These are phyloP conservation scores for Alcedo atthis DNA, from an alignment of 2,797 vertebrate genomes.

Conservation along the genomic window DNA sequence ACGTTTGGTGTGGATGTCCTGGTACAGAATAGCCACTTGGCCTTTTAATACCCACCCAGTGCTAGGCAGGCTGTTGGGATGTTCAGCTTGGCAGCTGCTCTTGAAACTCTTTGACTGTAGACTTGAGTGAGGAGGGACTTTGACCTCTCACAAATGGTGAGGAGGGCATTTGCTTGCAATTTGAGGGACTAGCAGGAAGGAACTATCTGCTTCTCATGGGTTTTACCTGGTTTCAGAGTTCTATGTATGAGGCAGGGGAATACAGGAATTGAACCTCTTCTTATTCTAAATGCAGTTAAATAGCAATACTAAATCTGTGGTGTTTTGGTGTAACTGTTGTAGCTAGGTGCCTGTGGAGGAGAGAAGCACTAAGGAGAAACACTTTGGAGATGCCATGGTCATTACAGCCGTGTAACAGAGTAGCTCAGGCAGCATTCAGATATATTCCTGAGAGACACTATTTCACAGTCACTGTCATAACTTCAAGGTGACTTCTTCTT, in stretches of 20 bases:
- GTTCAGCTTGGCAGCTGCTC: background rate
- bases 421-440: background rate
- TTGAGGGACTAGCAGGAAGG: background rate
- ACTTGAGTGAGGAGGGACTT: background rate
- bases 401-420: background rate
- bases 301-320: background rate
- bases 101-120: background rate
- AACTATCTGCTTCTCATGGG: background rate
- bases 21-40: background rate
- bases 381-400: background rate
- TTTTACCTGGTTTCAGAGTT: background rate
- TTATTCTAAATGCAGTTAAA: background rate
- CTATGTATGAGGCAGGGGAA: fast-evolving
- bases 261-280: background rate
- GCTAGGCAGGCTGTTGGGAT: background rate
- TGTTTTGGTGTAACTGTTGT: background rate
- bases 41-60: background rate
- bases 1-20: background rate
- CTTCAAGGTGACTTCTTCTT: background rate
- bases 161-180: background rate
- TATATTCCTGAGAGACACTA: background rate
- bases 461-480: background rate
- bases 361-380: background rate
- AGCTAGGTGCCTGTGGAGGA: background rate
- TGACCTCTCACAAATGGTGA: background rate